A percentile compares a stretch with the other conserved stretches of the same genome.
Evolutionary conservation across 1,140 invertebrate genomes (phyloP).

Genomic region (Chironomus tepperi): DNA sequence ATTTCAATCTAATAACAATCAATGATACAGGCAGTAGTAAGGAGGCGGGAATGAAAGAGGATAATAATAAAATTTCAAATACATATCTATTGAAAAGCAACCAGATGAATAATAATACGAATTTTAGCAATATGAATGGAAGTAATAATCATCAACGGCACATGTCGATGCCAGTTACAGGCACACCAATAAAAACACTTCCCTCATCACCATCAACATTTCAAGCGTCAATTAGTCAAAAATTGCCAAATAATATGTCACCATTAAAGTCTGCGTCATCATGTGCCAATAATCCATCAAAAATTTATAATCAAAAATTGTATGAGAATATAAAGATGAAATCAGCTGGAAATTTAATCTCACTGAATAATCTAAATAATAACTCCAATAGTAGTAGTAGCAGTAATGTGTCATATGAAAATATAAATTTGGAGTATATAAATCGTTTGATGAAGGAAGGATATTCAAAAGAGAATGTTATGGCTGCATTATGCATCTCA

Average conservation of each 20-base stretch:
- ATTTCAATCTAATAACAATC: slow-evolving; percentile 1
- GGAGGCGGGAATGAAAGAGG: background rate
- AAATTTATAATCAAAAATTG: slow-evolving; percentile 30
- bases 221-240: slow-evolving; percentile 11
- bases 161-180: background rate
- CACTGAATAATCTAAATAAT: slow-evolving; percentile 24
- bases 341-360: slow-evolving; percentile 2
- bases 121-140: background rate
- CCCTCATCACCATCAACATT: background rate
- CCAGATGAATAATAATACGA: slow-evolving; percentile 16
- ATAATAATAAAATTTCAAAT: background rate
- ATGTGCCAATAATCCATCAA: background rate
- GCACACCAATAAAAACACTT: slow-evolving; percentile 7
- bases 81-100: slow-evolving; percentile 19
- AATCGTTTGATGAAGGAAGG: slow-evolving; percentile 77
- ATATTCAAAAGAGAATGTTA: slow-evolving; percentile 80
- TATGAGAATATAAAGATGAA: slow-evolving; percentile 39
- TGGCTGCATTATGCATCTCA: slow-evolving; percentile 81
- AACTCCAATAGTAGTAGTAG: slow-evolving; percentile 35
- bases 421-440: slow-evolving; percentile 86
- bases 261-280: background rate
- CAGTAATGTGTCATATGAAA: slow-evolving; percentile 61
- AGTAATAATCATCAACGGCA: slow-evolving; percentile 14
- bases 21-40: background rate
- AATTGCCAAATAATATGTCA: background rate